phyloP scores from a whole-genome alignment of 2,113 vertebrate species.

The Cygnus atratus region DNA sequence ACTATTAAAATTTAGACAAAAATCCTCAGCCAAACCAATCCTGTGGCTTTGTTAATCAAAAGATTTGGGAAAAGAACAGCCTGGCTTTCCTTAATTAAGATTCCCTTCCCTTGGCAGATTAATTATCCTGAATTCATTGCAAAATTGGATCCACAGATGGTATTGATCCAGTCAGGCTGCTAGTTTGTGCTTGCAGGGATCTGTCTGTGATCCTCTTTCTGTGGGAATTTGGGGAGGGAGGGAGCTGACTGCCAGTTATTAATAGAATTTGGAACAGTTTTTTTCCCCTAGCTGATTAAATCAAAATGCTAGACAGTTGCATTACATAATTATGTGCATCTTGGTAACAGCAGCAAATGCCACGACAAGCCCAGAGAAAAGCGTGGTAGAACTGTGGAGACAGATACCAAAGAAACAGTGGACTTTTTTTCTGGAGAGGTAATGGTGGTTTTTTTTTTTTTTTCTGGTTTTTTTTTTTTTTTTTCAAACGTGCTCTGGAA shows the following conservation, averaged over 20 bases:
- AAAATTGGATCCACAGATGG: conserved; percentile 52
- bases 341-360: conserved; percentile 11
- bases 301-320: conserved; percentile 54
- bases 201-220: conserved; percentile 36
- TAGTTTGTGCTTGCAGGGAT: conserved; percentile 32
- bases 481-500: background rate
- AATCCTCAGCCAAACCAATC: background rate
- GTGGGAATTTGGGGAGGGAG: conserved; percentile 6
- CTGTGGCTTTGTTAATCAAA: conserved; percentile 25
- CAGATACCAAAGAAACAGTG: background rate
- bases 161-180: conserved; percentile 67
- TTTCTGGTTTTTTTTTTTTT: no score
- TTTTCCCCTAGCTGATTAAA: conserved; percentile 43
- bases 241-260: conserved; percentile 24
- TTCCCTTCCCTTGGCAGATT: conserved; percentile 37
- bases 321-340: conserved; percentile 38
- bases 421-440: background rate
- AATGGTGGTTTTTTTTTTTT: no score
- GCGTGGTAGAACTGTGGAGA: background rate
- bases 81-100: conserved; percentile 53
- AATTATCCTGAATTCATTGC: conserved; percentile 51
- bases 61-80: conserved; percentile 16
- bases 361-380: background rate
- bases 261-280: conserved; percentile 46
- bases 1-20: background rate